phyloP scores from a whole-genome alignment of 2,888 invertebrate genomes.

The Eupithecia exiguata region DNA sequence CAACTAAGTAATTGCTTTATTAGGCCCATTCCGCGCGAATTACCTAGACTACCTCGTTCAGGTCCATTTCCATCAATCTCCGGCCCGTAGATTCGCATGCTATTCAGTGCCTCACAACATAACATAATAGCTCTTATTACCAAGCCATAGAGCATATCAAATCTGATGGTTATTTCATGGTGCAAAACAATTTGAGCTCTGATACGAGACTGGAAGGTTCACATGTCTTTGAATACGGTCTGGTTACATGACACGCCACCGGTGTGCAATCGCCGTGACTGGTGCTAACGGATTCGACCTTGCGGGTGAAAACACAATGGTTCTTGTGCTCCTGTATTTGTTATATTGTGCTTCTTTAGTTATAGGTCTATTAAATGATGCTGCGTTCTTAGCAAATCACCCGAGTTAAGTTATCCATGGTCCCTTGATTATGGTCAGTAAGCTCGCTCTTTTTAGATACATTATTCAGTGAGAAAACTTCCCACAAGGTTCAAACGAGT shows the following conservation, averaged over 20 bases:
- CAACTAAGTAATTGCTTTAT: conserved; percentile 9
- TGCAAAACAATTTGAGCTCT: conserved; percentile 7
- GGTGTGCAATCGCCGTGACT: conserved; percentile 38
- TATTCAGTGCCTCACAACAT: neutral
- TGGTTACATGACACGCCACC: conserved; percentile 18
- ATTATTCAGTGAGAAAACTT: no score
- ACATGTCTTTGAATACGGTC: conserved; percentile 9
- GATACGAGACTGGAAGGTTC: conserved; percentile 3
- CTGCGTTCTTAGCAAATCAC: no score
- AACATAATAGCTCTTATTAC: conserved; percentile 14
- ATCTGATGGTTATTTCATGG: neutral
- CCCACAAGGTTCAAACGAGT: no score
- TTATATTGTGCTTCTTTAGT: neutral
- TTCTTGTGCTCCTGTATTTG: neutral
- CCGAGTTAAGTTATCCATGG: no score
- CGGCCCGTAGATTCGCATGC: conserved; percentile 1
- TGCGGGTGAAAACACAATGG: conserved; percentile 40
- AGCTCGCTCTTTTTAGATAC: no score
- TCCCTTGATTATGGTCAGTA: neutral
- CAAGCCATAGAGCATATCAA: neutral
- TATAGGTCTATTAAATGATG: neutral
- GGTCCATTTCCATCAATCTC: conserved; percentile 6
- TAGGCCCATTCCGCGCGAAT: neutral
- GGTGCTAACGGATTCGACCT: conserved; percentile 42
- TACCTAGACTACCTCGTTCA: conserved; percentile 11